These are phyloP conservation scores for Callopanchax toddi DNA, from an alignment of 2,113 vertebrate species.

Conservation along the genomic window DNA sequence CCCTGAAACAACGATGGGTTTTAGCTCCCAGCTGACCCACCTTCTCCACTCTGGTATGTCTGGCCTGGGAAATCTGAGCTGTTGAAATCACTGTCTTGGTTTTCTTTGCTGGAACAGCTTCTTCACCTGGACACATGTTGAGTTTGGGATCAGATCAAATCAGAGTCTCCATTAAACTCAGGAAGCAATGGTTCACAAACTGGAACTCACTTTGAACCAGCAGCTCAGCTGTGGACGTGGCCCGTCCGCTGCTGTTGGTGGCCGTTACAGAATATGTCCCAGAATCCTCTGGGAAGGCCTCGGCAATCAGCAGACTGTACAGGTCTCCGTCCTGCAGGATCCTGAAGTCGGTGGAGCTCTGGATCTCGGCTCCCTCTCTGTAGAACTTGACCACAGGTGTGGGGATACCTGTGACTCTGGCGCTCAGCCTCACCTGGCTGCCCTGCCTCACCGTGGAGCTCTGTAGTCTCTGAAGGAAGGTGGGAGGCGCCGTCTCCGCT, in stretches of 20 bases:
- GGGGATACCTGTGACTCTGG: conserved; percentile 95
- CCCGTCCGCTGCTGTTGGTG: conserved; percentile 93
- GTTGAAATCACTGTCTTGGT: conserved; percentile 94
- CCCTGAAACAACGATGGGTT: neutral
- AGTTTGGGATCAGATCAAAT: neutral
- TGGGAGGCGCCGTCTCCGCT: conserved; percentile 94
- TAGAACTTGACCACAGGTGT: conserved; percentile 97
- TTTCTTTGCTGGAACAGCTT: conserved; percentile 97
- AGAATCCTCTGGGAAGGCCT: conserved; percentile 96
- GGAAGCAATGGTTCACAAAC: neutral
- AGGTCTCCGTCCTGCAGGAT: conserved; percentile 93
- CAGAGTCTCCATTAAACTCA: neutral
- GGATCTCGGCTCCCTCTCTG: conserved; percentile 97
- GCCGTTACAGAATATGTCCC: conserved; percentile 97
- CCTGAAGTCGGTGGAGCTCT: conserved; percentile 96
- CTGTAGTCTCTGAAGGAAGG: conserved; percentile 94
- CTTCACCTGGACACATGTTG: conserved; percentile 80
- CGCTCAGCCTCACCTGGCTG: conserved; percentile 93
- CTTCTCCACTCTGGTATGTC: conserved; percentile 90
- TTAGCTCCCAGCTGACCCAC: conserved; percentile 57
- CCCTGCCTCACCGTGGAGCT: conserved; percentile 92
- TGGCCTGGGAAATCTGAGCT: conserved; percentile 88
- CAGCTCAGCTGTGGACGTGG: conserved; percentile 95
- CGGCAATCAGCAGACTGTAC: conserved; percentile 94
- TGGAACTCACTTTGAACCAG: conserved; percentile 88